These are phyloP conservation scores for Neofelis nebulosa DNA, from an alignment of 2,113 vertebrate species.

Conservation along the genomic window DNA sequence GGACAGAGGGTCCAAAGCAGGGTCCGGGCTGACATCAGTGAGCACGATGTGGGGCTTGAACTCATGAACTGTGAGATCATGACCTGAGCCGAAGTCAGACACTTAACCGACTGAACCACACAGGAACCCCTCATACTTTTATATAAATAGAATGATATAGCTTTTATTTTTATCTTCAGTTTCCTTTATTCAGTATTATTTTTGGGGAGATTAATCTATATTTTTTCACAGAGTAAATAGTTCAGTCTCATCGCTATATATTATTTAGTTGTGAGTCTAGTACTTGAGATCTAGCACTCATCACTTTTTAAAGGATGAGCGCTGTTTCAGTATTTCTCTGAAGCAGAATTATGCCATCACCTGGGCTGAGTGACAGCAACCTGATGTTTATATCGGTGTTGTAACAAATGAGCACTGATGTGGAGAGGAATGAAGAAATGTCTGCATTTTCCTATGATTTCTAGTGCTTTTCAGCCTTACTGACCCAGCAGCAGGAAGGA, in stretches of 20 bases:
- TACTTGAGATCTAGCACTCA: not conserved
- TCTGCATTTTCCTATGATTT: not conserved
- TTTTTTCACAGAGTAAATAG: not conserved
- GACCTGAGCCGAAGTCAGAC: too few species aligned
- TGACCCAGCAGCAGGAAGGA: not conserved
- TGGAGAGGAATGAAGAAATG: not conserved
- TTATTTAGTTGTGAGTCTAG: not conserved
- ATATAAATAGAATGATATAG: not conserved
- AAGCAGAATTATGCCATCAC: not conserved
- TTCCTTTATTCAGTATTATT: not conserved
- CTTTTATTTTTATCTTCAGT: not conserved
- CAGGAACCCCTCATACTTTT: not conserved
- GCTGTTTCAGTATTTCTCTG: not conserved
- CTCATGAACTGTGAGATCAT: too few species aligned
- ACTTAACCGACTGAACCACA: too few species aligned
- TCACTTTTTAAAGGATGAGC: not conserved
- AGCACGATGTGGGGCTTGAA: too few species aligned
- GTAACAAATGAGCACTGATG: not conserved
- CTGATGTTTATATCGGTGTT: not conserved
- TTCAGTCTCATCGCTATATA: not conserved
- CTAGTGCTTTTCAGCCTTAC: not conserved
- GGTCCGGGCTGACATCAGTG: too few species aligned
- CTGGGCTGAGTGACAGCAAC: not conserved
- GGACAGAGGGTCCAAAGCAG: too few species aligned
- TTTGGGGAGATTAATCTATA: not conserved